Evolutionary conservation across 2,888 invertebrate species (phyloP).

Genomic region (Sthenelais limicola): DNA sequence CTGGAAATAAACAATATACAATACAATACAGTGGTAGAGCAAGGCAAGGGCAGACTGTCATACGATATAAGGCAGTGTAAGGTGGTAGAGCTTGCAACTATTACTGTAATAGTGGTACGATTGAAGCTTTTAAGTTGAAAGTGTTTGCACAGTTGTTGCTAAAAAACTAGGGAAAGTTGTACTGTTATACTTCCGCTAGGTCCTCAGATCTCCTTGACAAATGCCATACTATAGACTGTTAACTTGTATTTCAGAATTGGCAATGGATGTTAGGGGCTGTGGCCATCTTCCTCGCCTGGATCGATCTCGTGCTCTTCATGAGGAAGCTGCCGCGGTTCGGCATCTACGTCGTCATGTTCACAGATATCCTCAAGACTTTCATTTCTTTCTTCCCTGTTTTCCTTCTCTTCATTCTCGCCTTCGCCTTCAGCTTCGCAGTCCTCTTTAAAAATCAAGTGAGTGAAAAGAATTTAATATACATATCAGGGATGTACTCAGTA

Average conservation of each 20-base stretch:
- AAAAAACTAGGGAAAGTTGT: too few species aligned
- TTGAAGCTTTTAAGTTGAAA: too few species aligned
- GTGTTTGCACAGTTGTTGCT: too few species aligned
- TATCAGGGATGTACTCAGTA: too few species aligned
- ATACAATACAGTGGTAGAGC: too few species aligned
- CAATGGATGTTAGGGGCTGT: conserved; percentile 74
- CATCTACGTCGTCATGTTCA: conserved; percentile 72
- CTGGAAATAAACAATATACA: too few species aligned
- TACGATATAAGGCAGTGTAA: too few species aligned
- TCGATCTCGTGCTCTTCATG: conserved; percentile 70
- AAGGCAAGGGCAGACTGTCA: too few species aligned
- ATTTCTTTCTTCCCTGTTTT: conserved; percentile 70
- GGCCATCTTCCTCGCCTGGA: conserved; percentile 73
- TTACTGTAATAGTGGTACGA: neutral
- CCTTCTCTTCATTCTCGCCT: conserved; percentile 70
- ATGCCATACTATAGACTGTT: neutral
- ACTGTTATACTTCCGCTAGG: too few species aligned
- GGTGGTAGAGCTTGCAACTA: too few species aligned
- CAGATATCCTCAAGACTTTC: conserved; percentile 69
- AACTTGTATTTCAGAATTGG: conserved; percentile 68
- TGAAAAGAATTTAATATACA: too few species aligned
- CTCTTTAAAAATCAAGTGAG: conserved; percentile 67
- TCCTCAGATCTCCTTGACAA: neutral
- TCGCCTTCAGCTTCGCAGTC: conserved; percentile 68
- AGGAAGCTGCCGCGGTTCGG: conserved; percentile 69